Evolutionary conservation across 2,888 invertebrate genomes (phyloP).

Genomic region (Petrolisthes cinctipes): DNA sequence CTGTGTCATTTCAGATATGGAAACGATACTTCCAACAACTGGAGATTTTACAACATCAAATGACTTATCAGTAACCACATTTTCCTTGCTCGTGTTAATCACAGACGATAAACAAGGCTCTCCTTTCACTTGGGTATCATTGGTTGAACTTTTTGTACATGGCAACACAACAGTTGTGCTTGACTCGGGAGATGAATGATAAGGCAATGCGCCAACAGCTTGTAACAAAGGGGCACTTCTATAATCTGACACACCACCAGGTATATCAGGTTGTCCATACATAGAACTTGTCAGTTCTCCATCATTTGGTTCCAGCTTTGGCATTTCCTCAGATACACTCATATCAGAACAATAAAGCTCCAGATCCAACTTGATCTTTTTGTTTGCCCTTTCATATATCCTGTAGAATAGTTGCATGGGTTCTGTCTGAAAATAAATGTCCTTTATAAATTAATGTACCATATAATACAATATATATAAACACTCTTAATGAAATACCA

Average conservation of each 20-base stretch:
- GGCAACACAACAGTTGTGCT: neutral
- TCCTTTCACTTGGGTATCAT: neutral
- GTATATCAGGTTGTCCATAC: constrained; percentile 22
- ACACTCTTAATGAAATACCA: neutral
- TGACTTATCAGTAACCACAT: neutral
- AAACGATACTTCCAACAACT: neutral
- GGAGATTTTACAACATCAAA: neutral
- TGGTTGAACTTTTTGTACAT: neutral
- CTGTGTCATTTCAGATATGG: constrained; percentile 20
- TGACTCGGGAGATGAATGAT: constrained; percentile 11
- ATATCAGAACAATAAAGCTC: constrained; percentile 28
- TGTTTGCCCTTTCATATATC: constrained; percentile 54
- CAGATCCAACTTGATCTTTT: constrained; percentile 54
- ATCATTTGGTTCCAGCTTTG: constrained; percentile 49
- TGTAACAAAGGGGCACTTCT: constrained; percentile 49
- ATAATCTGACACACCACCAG: constrained; percentile 29
- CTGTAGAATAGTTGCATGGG: constrained; percentile 46
- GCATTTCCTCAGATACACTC: constrained; percentile 43
- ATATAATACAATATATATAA: neutral
- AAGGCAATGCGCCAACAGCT: constrained; percentile 36
- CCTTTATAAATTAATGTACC: neutral
- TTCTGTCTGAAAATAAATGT: constrained; percentile 35
- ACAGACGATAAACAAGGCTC: constrained; percentile 7
- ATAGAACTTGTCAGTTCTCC: constrained; percentile 24
- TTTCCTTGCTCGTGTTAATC: neutral